These are phyloP conservation scores for Cephus sareptanus DNA, from an alignment of 2,888 invertebrate species.

Conservation along the genomic window DNA sequence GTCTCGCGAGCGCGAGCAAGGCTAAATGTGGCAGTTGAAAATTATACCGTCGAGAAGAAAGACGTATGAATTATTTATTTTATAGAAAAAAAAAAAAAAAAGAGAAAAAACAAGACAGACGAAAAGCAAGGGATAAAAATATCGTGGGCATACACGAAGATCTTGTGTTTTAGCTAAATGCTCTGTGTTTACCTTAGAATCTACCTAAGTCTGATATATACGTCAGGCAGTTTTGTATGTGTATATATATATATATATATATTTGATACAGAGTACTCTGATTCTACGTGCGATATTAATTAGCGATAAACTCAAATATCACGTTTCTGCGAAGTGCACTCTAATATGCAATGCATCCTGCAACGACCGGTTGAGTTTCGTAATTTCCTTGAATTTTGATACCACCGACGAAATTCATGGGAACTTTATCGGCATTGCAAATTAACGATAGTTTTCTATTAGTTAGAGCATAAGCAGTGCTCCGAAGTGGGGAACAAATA, in stretches of 20 bases:
- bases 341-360: not conserved
- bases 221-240: not conserved
- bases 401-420: not conserved
- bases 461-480: not conserved
- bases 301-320: not conserved
- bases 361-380: not conserved
- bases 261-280: not conserved
- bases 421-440: not conserved
- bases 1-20: slow-evolving; percentile 35
- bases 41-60: slow-evolving; percentile 33
- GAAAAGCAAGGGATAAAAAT: not conserved
- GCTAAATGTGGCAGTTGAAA: slow-evolving; percentile 28
- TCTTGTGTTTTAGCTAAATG: not conserved
- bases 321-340: not conserved
- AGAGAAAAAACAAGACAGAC: slow-evolving; percentile 4
- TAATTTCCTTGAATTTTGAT: not conserved
- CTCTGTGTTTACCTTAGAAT: not conserved
- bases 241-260: not conserved
- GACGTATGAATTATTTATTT: slow-evolving; percentile 49
- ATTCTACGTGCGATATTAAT: not conserved
- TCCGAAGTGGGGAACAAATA: not conserved
- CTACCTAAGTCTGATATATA: not conserved
- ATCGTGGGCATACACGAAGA: not conserved
- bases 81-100: slow-evolving; percentile 18
- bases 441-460: not conserved